Percentiles rank a stretch among this genome's conserved stretches.
Evolutionary conservation across 2,888 invertebrate genomes (phyloP).

Genomic region (Chouioia cunea): DNA sequence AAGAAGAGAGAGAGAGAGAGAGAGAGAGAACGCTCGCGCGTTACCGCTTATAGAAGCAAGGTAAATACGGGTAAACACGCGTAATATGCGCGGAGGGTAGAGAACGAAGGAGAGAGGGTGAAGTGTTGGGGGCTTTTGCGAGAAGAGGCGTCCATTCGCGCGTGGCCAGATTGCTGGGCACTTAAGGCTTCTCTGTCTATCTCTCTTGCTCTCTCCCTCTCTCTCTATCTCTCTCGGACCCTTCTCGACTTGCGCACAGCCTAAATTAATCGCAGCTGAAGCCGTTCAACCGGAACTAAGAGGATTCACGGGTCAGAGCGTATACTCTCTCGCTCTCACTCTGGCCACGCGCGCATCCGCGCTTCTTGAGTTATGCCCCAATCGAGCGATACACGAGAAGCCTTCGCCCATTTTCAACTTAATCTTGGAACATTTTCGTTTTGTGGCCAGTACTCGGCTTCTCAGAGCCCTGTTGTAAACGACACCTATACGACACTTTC

Average conservation of each 20-base stretch:
- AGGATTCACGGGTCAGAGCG: constrained; percentile 52
- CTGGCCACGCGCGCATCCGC: constrained; percentile 37
- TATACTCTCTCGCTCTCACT: constrained; percentile 11
- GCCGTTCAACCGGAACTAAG: constrained; percentile 52
- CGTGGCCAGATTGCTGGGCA: constrained; percentile 55
- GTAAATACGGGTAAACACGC: neutral
- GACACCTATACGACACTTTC: constrained; percentile 7
- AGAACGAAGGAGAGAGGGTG: neutral
- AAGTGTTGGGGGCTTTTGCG: neutral
- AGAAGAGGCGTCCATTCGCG: constrained; percentile 11
- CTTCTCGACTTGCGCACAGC: constrained; percentile 19
- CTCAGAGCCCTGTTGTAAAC: neutral
- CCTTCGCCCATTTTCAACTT: neutral
- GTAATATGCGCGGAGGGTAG: neutral
- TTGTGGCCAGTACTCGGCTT: constrained; percentile 9
- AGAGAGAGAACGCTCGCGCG: too few species aligned
- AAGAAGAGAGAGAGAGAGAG: too few species aligned
- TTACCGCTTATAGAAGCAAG: too few species aligned
- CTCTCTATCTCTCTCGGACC: constrained; percentile 4
- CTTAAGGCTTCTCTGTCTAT: constrained; percentile 52
- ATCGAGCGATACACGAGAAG: constrained; percentile 1
- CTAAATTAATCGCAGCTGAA: constrained; percentile 54
- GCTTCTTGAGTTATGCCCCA: constrained; percentile 50
- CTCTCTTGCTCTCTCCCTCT: neutral
- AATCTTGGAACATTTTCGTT: neutral